Percentiles rank a stretch among this genome's conserved stretches.
Conservation (phyloP, 2,797 vertebrate species). For the Eupleurogrammus muticus region DNA sequence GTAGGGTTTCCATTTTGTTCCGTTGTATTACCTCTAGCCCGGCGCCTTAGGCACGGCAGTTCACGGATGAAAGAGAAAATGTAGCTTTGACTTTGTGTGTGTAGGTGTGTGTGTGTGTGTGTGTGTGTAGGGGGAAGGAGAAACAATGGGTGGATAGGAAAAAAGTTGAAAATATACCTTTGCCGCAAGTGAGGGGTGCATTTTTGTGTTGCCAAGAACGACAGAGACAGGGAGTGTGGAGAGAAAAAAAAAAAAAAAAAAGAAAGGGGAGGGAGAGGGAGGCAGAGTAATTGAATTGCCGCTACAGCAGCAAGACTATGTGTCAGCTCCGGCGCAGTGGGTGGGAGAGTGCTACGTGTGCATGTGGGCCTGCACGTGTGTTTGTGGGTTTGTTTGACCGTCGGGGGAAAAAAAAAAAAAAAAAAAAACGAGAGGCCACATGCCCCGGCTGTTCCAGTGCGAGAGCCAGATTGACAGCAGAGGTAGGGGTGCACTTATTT, state of each 20-base stretch:
- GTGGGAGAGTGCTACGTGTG: constrained; percentile 49
- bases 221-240: constrained; percentile 10
- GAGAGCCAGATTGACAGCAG: constrained; percentile 71
- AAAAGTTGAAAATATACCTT: constrained; percentile 59
- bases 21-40: constrained; percentile 49
- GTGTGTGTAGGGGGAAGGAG: background rate
- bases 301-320: constrained; percentile 31
- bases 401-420: too few relatives aligned
- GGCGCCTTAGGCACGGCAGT: constrained; percentile 15
- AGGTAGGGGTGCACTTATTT: constrained; percentile 53
- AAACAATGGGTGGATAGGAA: background rate
- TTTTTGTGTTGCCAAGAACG: constrained; percentile 42
- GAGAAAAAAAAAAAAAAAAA: background rate
- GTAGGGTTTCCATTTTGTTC: constrained; percentile 52
- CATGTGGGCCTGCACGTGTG: constrained; percentile 50
- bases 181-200: constrained; percentile 35
- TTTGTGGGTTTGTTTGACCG: constrained; percentile 47
- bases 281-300: constrained; percentile 66
- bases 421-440: constrained; percentile 60
- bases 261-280: background rate
- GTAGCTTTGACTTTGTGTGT: constrained; percentile 50
- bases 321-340: constrained; percentile 48
- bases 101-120: too few relatives aligned
- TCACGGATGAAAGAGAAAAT: constrained; percentile 33
- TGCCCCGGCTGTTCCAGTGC: constrained; percentile 63